phyloP scores from a whole-genome alignment of 1,140 invertebrate species.

The Penaeus chinensis region DNA sequence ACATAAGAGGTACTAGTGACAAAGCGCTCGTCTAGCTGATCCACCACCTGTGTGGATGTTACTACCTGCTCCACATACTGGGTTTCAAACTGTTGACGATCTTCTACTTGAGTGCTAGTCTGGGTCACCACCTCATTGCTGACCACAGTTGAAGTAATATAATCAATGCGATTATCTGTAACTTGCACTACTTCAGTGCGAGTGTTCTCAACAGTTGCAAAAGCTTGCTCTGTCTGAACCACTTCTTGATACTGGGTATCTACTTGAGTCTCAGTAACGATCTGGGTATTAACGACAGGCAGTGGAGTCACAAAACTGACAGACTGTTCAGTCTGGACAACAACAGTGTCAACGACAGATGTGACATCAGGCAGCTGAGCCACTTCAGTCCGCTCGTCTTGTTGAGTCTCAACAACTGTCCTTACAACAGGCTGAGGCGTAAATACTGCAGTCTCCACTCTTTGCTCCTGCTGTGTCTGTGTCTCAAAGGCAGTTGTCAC shows the following conservation, averaged over 20 bases:
- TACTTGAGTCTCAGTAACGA: constrained; percentile 25
- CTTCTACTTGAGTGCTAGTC: constrained; percentile 36
- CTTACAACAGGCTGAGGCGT: constrained; percentile 22
- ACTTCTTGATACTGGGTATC: constrained; percentile 40
- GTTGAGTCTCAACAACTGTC: constrained; percentile 40
- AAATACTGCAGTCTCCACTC: constrained; percentile 18
- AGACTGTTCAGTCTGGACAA: constrained; percentile 49
- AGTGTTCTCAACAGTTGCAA: constrained; percentile 37
- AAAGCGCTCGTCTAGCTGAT: constrained; percentile 46
- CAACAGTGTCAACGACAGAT: constrained; percentile 42
- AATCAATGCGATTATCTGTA: constrained; percentile 41
- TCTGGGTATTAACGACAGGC: constrained; percentile 43
- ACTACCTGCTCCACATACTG: constrained; percentile 42
- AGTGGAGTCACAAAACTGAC: constrained; percentile 42
- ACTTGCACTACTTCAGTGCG: constrained; percentile 46
- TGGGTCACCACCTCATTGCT: constrained; percentile 37
- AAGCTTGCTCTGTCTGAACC: constrained; percentile 44
- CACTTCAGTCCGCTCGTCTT: constrained; percentile 30
- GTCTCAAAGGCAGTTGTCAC: constrained; percentile 27
- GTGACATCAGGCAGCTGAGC: constrained; percentile 18
- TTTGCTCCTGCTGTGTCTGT: constrained; percentile 32
- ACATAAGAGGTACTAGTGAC: constrained; percentile 33
- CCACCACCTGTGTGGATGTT: constrained; percentile 48
- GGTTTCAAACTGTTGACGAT: constrained; percentile 37
- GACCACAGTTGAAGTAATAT: constrained; percentile 40